These are phyloP conservation scores for Antennarius striatus DNA, from an alignment of 2,113 vertebrate genomes.

Conservation along the genomic window DNA sequence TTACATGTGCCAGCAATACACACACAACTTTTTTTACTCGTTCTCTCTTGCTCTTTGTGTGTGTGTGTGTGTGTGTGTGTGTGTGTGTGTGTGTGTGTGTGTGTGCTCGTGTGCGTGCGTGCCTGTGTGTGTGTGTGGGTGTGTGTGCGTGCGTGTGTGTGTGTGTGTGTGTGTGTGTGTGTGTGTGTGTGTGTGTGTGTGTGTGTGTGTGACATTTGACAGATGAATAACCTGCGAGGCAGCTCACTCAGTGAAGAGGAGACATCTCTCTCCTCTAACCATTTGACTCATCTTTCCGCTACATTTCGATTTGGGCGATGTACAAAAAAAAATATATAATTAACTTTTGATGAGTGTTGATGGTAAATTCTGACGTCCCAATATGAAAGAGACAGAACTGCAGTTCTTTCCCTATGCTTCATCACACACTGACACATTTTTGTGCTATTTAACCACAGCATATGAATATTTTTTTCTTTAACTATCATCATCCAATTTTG, in stretches of 20 bases:
- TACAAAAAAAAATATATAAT: constrained; percentile 47
- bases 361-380: constrained; percentile 11
- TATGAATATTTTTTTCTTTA: too few species aligned
- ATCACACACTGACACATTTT: constrained; percentile 6
- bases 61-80: neutral
- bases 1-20: constrained; percentile 32
- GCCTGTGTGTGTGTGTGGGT: constrained; percentile 7
- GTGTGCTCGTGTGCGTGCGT: too few species aligned
- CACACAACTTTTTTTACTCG: constrained; percentile 13
- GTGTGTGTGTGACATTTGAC: constrained; percentile 58
- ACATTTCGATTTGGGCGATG: constrained; percentile 58
- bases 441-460: neutral
- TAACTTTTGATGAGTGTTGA: constrained; percentile 39
- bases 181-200: constrained; percentile 6
- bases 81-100: constrained; percentile 2
- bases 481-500: too few species aligned
- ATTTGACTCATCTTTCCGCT: constrained; percentile 67
- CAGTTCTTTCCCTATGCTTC: neutral
- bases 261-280: constrained; percentile 62
- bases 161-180: constrained; percentile 2
- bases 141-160: constrained; percentile 20
- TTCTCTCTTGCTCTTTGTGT: neutral
- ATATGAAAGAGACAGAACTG: neutral
- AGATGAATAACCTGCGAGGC: constrained; percentile 59
- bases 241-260: constrained; percentile 49